A percentile compares a stretch with the other conserved stretches of the same genome.
phyloP scores from a whole-genome alignment of 2,797 vertebrate genomes.

The Micromesistius poutassou region DNA sequence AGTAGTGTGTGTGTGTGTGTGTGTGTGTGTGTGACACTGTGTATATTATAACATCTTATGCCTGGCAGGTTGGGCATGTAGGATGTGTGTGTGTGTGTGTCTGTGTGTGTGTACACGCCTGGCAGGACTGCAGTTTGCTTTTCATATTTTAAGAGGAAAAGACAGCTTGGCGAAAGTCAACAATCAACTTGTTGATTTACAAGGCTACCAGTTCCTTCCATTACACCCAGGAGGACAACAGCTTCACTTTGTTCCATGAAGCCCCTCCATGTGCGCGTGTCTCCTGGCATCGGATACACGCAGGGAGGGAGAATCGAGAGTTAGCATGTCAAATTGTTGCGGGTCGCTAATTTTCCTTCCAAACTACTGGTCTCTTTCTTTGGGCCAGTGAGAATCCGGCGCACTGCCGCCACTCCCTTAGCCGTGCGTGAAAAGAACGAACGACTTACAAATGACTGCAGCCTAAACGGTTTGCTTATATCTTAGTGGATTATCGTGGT shows the following conservation, averaged over 20 bases:
- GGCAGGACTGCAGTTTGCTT: slow-evolving; percentile 61
- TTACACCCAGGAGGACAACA: slow-evolving; percentile 62
- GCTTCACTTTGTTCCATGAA: slow-evolving; percentile 65
- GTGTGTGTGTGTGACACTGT: slow-evolving; percentile 19
- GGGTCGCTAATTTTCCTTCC: not conserved
- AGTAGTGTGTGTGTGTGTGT: slow-evolving; percentile 15
- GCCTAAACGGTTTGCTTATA: not conserved
- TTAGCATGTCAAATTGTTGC: not conserved
- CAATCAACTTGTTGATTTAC: slow-evolving; percentile 73
- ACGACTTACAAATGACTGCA: not conserved
- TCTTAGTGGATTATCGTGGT: not conserved
- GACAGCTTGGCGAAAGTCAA: slow-evolving; percentile 62
- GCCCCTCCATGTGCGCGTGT: slow-evolving; percentile 61
- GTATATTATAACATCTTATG: slow-evolving; percentile 26
- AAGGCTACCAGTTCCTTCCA: slow-evolving; percentile 71
- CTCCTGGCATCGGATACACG: not conserved
- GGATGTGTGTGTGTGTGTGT: slow-evolving; percentile 24
- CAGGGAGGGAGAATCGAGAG: not conserved
- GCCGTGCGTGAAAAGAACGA: not conserved
- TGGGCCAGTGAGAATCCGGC: not conserved
- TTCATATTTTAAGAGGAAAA: slow-evolving; percentile 52
- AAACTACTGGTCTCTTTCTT: not conserved
- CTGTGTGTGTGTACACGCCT: slow-evolving; percentile 44
- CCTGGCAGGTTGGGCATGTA: slow-evolving; percentile 35
- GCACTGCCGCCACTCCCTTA: not conserved